Evolutionary conservation across 2,113 vertebrate species (phyloP), one percentile per base, ranked within the genome.

Genomic region (pig (Sus scrofa)): DNA sequence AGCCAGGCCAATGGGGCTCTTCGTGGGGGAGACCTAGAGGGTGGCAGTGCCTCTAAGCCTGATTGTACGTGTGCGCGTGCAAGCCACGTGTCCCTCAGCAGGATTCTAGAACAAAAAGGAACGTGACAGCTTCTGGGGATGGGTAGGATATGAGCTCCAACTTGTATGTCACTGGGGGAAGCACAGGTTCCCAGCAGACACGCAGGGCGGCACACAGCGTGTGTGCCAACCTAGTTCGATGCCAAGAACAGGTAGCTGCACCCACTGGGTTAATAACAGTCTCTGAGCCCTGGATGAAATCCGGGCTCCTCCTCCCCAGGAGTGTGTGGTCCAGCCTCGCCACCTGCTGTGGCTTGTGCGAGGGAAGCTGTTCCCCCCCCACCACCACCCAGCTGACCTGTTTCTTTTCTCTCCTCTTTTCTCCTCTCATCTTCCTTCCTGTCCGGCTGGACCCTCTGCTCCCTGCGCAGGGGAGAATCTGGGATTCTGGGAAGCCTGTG

Each of bases 401-500:
- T 19, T 65, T n/a, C 67, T 92, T 62, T 67, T 87, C 8, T 71
- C 24, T 67, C 52, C 60, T 2, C 1, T 18, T 79, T 32, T 89
- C 60, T 86, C 84, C 56, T 93, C 77, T 75, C 16, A 0, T 3
- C 30, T 18, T 5, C 3, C 0, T 70, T 88, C 74, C 97, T 58
- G 26, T 24, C 81, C 3, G 92, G 37, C 70, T 77, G 89, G 60
- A 34, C 44, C 34, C 11, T 20, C 11, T n/a, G 34, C n/a, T 52
- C 65, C 58, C 58, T 18, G 0, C 1, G 2, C 96, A 99, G 99
- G 99, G 75, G 99, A 99, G 98, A 99, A 99, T 95, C 98, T 99
- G 98, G 99, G 99, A 22, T 99, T 99, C 98, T 99, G 99, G 99
- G 99, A 99, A 98, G 98, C 99, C 34, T 99, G 99, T 91, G 99